Percentiles rank a stretch among this genome's conserved stretches.
phyloP scores from a whole-genome alignment of 2,888 invertebrate genomes.

The Acanthosepion lycidas region DNA sequence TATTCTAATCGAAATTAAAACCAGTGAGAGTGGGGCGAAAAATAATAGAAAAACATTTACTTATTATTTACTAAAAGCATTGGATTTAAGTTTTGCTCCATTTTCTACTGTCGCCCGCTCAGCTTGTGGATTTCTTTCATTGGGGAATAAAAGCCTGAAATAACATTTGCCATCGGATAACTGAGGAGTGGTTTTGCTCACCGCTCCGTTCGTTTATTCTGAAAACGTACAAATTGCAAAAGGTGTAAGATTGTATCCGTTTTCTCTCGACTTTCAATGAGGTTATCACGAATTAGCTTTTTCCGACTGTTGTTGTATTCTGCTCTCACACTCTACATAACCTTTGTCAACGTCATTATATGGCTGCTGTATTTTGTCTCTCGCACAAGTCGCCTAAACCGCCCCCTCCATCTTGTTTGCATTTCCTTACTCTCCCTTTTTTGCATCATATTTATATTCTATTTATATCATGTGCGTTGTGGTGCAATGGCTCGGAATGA shows the following conservation, averaged over 20 bases:
- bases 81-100: background rate
- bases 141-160: background rate
- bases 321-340: background rate
- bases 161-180: background rate
- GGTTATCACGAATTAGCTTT: background rate
- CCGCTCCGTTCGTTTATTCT: background rate
- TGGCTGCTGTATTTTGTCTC: background rate
- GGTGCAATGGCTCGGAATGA: too few species aligned
- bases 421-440: background rate
- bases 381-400: background rate
- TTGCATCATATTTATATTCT: too few species aligned
- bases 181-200: background rate
- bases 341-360: background rate
- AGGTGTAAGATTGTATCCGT: constrained; percentile 18
- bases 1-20: background rate
- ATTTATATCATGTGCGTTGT: too few species aligned
- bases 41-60: background rate
- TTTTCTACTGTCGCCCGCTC: background rate
- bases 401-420: background rate
- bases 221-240: background rate
- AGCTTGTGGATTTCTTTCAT: background rate
- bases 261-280: background rate
- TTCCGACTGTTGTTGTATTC: background rate
- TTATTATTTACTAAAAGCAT: background rate
- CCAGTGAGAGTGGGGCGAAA: background rate